A percentile compares a stretch with the other conserved stretches of the same genome.
Conservation (phyloP, 1,140 invertebrate species). For the Brachionus calyciflorus region DNA sequence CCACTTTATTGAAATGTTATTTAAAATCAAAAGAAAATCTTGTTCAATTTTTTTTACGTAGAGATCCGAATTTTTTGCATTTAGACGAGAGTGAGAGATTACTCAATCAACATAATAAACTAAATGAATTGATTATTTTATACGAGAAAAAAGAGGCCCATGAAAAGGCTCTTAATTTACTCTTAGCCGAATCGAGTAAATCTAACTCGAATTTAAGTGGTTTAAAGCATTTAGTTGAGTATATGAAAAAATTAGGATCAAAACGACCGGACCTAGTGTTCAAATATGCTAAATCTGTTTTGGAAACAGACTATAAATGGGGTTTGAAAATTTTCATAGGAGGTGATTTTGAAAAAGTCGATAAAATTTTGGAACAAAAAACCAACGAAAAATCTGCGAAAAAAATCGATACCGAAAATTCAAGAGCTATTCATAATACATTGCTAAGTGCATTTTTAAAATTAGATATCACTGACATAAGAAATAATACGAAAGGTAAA, state of each 20-base stretch:
- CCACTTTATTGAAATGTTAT: conserved; percentile 91
- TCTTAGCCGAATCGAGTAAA: conserved; percentile 75
- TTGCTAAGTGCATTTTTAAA: conserved; percentile 17
- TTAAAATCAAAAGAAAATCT: conserved; percentile 90
- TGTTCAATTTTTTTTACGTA: conserved; percentile 79
- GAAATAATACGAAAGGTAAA: neutral
- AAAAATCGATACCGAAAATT: neutral
- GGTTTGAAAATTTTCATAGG: conserved; percentile 69
- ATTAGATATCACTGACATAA: neutral
- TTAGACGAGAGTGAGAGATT: conserved; percentile 87
- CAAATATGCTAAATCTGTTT: conserved; percentile 88
- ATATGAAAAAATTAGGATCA: conserved; percentile 82
- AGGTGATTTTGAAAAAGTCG: conserved; percentile 18
- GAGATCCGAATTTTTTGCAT: conserved; percentile 85
- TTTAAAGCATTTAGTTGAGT: conserved; percentile 77
- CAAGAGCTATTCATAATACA: neutral
- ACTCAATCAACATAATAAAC: conserved; percentile 79
- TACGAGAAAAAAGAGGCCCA: conserved; percentile 90
- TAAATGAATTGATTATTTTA: conserved; percentile 87
- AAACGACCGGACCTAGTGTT: conserved; percentile 84
- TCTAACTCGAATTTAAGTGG: conserved; percentile 75
- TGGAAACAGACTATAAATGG: conserved; percentile 79
- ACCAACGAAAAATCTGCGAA: neutral
- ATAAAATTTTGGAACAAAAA: neutral
- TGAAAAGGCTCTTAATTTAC: conserved; percentile 80